Conservation (phyloP, 2,888 invertebrate genomes). For the Trichacis sp. region DNA sequence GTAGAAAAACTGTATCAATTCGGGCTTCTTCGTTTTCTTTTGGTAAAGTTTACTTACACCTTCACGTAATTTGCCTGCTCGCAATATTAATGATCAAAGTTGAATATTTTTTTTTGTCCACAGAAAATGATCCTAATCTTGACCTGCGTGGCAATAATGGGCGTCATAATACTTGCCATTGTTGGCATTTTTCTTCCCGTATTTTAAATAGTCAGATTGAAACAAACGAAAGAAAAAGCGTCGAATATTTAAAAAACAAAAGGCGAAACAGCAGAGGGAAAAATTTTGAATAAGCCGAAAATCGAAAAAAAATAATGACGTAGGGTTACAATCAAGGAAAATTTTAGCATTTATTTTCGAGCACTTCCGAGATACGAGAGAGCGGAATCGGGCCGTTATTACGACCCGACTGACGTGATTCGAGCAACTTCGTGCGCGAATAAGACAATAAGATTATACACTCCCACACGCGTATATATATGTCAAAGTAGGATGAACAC, state of each 20-base stretch:
- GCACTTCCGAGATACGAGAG: too few relatives aligned
- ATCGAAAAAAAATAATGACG: conserved; percentile 29
- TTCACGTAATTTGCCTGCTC: background rate
- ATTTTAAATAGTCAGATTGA: conserved; percentile 52
- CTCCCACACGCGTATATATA: conserved; percentile 22
- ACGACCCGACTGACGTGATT: conserved; percentile 37
- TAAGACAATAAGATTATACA: conserved; percentile 33
- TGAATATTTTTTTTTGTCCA: conserved; percentile 59
- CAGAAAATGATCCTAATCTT: conserved; percentile 69
- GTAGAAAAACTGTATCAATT: background rate
- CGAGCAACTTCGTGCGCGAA: conserved; percentile 27
- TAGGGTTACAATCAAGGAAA: conserved; percentile 18
- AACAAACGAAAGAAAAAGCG: conserved; percentile 17
- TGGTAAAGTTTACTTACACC: too few relatives aligned
- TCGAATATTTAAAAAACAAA: conserved; percentile 23
- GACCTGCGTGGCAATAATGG: conserved; percentile 66
- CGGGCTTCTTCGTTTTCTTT: too few relatives aligned
- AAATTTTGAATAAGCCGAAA: conserved; percentile 20
- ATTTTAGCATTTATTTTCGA: conserved; percentile 31
- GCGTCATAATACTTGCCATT: conserved; percentile 65
- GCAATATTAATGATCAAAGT: conserved; percentile 30
- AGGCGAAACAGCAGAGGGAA: conserved; percentile 10
- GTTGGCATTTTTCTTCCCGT: conserved; percentile 59
- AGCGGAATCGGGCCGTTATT: conserved; percentile 14
- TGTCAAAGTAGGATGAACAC: conserved; percentile 18